Base-by-base conservation (phyloP, 2,888 invertebrate genomes). In the Nasonia oneida region DNA sequence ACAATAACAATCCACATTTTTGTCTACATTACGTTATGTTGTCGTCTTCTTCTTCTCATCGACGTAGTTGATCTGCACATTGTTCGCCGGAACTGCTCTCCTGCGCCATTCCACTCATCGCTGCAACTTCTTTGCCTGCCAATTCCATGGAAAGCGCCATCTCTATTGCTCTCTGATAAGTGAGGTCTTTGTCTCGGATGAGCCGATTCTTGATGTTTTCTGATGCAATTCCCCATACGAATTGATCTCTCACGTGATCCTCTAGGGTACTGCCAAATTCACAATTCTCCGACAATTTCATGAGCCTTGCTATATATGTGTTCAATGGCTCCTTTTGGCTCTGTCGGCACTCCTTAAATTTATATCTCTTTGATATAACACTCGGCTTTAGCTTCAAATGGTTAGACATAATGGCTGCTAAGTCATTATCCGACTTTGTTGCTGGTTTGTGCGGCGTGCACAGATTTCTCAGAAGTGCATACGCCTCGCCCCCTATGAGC, bases 391-490 rank as follows among this genome's bases (percentile, higher is more conserved):
- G 75, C 50, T 50, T 50, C 47, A 50, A 50, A 14, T 50, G 47
- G 14, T 50, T 50, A 8, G 47, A 2, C 47, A 12, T 12, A 50
- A 10, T 47, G 1, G 4, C 47, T 47, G 23, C 23, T 0, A 23
- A 23, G 23, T 23, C 23, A 23, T 23, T 23, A 5, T 14, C 47
- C 0, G 83, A 82, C 61, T 86, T 87, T 0, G 23, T 15, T 6
- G 67, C 64, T 33, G 85, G 86, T 61, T 78, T 6, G 1, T 0
- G 18, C 18, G 87, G 87, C 14, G 83, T 80, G 74, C 87, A 86
- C 64, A 88, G 78, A 57, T 84, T 87, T 1, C 82, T 61, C 15
- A 87, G n/a, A 3, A 87, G 42, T 14, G 83, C n/a, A 42, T 85
- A 87, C 0, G 78, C 83, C 39, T 86, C 64, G 0, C 70, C 29